phyloP scores from a whole-genome alignment of 1,140 invertebrate species.

The Sminthurinus signatus region DNA sequence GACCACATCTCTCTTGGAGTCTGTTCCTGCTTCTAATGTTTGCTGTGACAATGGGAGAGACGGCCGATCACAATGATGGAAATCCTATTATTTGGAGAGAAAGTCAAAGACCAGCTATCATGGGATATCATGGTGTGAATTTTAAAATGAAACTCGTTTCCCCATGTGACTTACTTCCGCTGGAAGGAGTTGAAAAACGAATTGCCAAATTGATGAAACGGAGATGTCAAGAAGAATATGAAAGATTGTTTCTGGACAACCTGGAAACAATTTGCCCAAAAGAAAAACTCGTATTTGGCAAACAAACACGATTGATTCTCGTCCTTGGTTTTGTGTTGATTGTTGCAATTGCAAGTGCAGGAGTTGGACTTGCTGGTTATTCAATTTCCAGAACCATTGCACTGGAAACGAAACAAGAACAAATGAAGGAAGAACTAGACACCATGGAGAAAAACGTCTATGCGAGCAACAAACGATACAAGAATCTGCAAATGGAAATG shows the following conservation, averaged over 20 bases:
- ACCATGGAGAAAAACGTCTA: neutral
- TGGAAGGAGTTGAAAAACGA: neutral
- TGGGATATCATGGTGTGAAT: neutral
- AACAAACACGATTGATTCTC: neutral
- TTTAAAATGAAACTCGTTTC: conserved; percentile 7
- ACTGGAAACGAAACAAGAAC: neutral
- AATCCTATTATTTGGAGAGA: conserved; percentile 1
- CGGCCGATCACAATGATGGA: neutral
- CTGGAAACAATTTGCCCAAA: conserved; percentile 11
- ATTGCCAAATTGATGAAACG: neutral
- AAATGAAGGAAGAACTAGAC: neutral
- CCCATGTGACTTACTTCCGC: neutral
- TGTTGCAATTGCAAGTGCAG: conserved; percentile 1
- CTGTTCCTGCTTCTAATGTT: neutral
- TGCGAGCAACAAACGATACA: neutral
- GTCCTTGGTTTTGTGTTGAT: neutral
- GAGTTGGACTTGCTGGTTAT: neutral
- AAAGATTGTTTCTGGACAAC: neutral
- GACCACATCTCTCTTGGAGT: neutral
- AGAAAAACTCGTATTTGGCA: neutral
- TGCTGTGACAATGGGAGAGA: neutral
- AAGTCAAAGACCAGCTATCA: neutral
- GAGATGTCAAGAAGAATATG: neutral
- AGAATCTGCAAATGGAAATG: neutral
- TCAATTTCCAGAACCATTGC: neutral